These are phyloP conservation scores for Oreocharis arfaki DNA, from an alignment of 2,113 vertebrate genomes.

Conservation along the genomic window DNA sequence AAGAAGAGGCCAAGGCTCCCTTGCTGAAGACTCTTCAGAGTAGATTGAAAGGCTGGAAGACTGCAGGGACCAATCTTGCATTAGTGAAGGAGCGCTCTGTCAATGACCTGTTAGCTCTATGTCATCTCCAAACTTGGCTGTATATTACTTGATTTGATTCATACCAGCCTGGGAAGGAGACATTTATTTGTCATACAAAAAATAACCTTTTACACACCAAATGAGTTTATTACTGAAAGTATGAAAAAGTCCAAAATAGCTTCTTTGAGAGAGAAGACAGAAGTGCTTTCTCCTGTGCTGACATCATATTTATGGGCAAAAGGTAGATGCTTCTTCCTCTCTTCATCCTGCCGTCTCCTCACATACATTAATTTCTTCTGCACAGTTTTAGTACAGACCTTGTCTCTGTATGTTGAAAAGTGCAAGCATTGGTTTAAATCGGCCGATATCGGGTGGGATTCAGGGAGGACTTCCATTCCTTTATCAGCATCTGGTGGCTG, in stretches of 20 bases:
- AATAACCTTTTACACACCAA: background rate
- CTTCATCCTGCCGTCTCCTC: background rate
- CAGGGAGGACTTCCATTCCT: background rate
- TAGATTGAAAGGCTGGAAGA: background rate
- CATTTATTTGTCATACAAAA: slow-evolving; percentile 18
- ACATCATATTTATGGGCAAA: background rate
- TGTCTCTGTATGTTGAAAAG: background rate
- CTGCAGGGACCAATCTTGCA: background rate
- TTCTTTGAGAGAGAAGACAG: background rate
- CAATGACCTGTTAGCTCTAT: background rate
- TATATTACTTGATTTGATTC: background rate
- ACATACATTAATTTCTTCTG: background rate
- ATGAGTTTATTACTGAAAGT: slow-evolving; percentile 5
- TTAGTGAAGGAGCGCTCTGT: background rate
- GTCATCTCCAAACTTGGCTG: background rate
- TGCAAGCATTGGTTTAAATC: background rate
- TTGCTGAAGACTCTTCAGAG: background rate
- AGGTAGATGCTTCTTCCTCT: background rate
- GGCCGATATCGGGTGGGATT: background rate
- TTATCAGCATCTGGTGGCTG: background rate
- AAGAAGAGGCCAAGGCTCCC: background rate
- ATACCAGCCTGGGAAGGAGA: background rate
- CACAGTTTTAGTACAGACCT: background rate
- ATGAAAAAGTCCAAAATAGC: background rate
- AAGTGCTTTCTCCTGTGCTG: background rate